phyloP scores from a whole-genome alignment of 2,113 vertebrate species.

The Aldabrachelys gigantea region DNA sequence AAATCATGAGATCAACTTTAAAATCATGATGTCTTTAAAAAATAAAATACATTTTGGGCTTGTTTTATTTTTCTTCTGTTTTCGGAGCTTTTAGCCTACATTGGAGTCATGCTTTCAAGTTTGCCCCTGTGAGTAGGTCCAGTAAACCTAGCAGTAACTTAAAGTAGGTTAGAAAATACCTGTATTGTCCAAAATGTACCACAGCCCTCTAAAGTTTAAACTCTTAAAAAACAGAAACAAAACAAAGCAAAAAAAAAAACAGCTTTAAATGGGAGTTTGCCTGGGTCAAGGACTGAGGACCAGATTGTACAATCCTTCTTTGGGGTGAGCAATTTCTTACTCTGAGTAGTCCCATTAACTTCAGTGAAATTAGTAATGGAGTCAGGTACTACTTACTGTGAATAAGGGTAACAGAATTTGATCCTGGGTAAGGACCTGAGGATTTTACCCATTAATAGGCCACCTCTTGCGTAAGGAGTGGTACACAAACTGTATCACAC shows the following conservation, averaged over 20 bases:
- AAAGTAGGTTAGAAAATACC: background rate
- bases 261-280: background rate
- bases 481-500: background rate
- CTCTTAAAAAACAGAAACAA: background rate
- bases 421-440: background rate
- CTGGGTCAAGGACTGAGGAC: background rate
- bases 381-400: background rate
- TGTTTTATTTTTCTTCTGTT: background rate
- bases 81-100: background rate
- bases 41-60: background rate
- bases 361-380: background rate
- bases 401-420: background rate
- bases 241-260: background rate
- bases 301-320: background rate
- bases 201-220: background rate
- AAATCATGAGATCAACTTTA: background rate
- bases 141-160: background rate
- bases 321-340: background rate
- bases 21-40: background rate
- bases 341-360: background rate
- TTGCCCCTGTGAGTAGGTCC: background rate
- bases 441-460: background rate
- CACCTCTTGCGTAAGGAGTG: background rate
- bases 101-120: background rate
- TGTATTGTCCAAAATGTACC: background rate